phyloP scores from a whole-genome alignment of 1,140 invertebrate species.

The Platorchestia sp. region DNA sequence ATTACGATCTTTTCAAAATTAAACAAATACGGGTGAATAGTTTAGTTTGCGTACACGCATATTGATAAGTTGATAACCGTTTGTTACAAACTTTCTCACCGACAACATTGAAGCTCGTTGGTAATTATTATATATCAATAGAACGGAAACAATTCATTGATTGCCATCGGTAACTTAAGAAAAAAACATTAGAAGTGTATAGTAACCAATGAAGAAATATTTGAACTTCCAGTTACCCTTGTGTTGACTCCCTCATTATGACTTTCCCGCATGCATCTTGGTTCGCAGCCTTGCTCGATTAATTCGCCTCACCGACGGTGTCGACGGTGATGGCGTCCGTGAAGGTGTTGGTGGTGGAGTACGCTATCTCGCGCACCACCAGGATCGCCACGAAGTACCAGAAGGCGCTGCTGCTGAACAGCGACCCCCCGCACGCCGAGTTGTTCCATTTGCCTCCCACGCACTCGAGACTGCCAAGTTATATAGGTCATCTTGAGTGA shows the following conservation, averaged over 20 bases:
- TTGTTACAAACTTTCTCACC: too few relatives aligned
- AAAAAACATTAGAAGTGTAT: background rate
- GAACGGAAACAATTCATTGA: background rate
- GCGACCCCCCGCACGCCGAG: background rate
- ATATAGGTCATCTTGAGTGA: background rate
- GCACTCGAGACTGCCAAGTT: background rate
- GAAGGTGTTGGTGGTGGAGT: slow-evolving; percentile 44
- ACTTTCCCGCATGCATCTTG: too few relatives aligned
- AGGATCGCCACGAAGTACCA: slow-evolving; percentile 18
- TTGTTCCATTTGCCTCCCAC: background rate
- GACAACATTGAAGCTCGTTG: background rate
- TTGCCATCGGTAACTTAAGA: background rate
- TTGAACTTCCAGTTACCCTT: too few relatives aligned
- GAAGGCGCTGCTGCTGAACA: background rate
- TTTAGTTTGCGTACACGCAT: too few relatives aligned
- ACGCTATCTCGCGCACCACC: background rate
- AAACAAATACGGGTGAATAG: too few relatives aligned
- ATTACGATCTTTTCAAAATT: too few relatives aligned
- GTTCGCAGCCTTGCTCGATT: background rate
- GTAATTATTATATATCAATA: background rate
- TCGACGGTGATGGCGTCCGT: slow-evolving; percentile 55
- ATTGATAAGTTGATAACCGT: too few relatives aligned
- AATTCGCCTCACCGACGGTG: slow-evolving; percentile 3
- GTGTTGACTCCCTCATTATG: background rate
- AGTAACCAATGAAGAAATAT: too few relatives aligned